These are phyloP conservation scores for Athalia circularis DNA, from an alignment of 2,888 invertebrate species.

Conservation along the genomic window DNA sequence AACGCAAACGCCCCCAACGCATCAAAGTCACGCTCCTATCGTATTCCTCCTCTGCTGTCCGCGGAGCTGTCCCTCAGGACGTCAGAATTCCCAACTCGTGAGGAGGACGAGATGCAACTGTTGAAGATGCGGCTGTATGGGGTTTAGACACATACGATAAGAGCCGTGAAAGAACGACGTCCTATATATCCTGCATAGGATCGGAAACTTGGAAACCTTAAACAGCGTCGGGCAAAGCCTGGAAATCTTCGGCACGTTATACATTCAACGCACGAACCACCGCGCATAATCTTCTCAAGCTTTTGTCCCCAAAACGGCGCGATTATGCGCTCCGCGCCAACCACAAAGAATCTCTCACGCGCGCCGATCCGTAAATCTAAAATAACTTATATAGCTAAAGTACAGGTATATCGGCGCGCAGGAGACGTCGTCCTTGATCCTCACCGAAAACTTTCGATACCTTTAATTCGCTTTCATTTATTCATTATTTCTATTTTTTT, in stretches of 20 bases:
- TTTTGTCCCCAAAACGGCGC: slow-evolving; percentile 43
- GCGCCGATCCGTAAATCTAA: slow-evolving; percentile 55
- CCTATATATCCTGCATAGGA: neutral
- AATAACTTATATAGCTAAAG: neutral
- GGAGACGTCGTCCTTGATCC: too few species aligned
- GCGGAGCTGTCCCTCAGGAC: slow-evolving; percentile 8
- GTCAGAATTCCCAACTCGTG: neutral
- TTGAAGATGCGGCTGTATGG: too few species aligned
- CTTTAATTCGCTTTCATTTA: too few species aligned
- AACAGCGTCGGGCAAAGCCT: neutral
- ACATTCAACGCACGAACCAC: slow-evolving; percentile 38
- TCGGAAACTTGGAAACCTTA: neutral
- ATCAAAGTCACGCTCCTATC: slow-evolving; percentile 44
- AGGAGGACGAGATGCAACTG: too few species aligned
- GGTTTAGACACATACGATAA: too few species aligned
- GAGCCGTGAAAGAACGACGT: neutral
- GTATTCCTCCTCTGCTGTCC: neutral
- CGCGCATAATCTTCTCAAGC: slow-evolving; percentile 39
- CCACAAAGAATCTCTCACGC: slow-evolving; percentile 48
- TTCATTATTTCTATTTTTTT: too few species aligned
- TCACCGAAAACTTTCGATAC: too few species aligned
- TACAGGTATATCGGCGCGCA: too few species aligned
- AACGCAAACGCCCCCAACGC: slow-evolving; percentile 43
- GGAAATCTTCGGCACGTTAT: neutral
- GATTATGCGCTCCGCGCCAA: slow-evolving; percentile 28